These are phyloP conservation scores for Phlogophora meticulosa DNA, from an alignment of 2,888 invertebrate species.

Conservation along the genomic window DNA sequence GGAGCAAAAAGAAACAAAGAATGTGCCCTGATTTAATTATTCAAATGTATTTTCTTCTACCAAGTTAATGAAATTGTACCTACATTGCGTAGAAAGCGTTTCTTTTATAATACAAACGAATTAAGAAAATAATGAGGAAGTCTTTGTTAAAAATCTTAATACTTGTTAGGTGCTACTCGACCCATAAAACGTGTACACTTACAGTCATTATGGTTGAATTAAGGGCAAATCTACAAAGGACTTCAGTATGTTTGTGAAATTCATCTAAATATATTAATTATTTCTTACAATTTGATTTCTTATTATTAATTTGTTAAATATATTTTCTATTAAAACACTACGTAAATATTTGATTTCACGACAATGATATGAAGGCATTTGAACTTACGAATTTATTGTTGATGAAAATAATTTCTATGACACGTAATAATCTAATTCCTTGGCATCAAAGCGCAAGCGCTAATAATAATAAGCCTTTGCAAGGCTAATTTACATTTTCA, in stretches of 20 bases:
- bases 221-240: conserved; percentile 43
- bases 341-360: conserved; percentile 47
- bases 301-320: conserved; percentile 26
- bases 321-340: conserved; percentile 33
- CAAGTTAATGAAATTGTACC: conserved; percentile 42
- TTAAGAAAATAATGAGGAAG: conserved; percentile 40
- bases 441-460: conserved; percentile 52
- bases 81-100: conserved; percentile 16
- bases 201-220: conserved; percentile 26
- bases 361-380: conserved; percentile 59
- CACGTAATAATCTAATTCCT: conserved; percentile 44
- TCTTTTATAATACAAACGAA: conserved; percentile 33
- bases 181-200: conserved; percentile 7
- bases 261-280: conserved; percentile 20
- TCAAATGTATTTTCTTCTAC: conserved; percentile 28
- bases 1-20: conserved; percentile 30
- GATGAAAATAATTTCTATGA: conserved; percentile 42
- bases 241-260: conserved; percentile 14
- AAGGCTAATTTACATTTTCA: conserved; percentile 33
- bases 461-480: conserved; percentile 44
- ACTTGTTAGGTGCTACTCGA: background rate
- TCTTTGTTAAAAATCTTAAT: conserved; percentile 21
- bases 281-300: conserved; percentile 23
- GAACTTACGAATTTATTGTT: conserved; percentile 42
- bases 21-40: conserved; percentile 35